Evolutionary conservation across 1,140 invertebrate genomes (phyloP).

Genomic region (Drosophila kurseongensis): DNA sequence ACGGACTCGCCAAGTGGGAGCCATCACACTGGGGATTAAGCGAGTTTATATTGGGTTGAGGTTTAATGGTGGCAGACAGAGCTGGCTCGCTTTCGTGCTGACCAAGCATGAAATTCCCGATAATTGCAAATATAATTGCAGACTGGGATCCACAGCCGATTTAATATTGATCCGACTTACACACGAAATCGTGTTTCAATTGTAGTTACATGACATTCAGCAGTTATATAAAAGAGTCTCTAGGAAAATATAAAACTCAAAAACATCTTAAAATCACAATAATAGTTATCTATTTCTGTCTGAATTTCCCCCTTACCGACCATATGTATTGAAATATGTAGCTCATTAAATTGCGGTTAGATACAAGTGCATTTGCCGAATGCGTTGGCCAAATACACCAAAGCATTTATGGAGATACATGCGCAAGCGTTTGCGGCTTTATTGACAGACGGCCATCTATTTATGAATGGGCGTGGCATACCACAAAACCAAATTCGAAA

Average conservation of each 20-base stretch:
- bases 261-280: conserved; percentile 1
- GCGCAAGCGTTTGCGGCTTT: conserved; percentile 54
- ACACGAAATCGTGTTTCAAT: conserved; percentile 26
- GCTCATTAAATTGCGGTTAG: conserved; percentile 36
- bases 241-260: no score
- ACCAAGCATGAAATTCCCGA: conserved; percentile 53
- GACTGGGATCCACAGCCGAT: conserved; percentile 13
- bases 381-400: conserved; percentile 12
- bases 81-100: conserved; percentile 26
- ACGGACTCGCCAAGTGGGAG: conserved; percentile 29
- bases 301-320: no score
- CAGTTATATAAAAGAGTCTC: conserved; percentile 8
- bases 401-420: conserved; percentile 41
- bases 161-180: conserved; percentile 45
- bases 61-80: conserved; percentile 2
- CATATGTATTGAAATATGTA: conserved; percentile 7
- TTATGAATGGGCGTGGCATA: conserved; percentile 34
- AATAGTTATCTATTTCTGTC: background rate
- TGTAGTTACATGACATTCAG: conserved; percentile 30
- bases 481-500: conserved; percentile 10
- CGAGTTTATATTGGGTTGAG: conserved; percentile 4
- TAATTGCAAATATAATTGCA: conserved; percentile 65
- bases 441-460: conserved; percentile 58
- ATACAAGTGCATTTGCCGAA: conserved; percentile 4
- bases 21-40: conserved; percentile 43